phyloP scores from a whole-genome alignment of 2,888 invertebrate species.

The Syrphus vitripennis region DNA sequence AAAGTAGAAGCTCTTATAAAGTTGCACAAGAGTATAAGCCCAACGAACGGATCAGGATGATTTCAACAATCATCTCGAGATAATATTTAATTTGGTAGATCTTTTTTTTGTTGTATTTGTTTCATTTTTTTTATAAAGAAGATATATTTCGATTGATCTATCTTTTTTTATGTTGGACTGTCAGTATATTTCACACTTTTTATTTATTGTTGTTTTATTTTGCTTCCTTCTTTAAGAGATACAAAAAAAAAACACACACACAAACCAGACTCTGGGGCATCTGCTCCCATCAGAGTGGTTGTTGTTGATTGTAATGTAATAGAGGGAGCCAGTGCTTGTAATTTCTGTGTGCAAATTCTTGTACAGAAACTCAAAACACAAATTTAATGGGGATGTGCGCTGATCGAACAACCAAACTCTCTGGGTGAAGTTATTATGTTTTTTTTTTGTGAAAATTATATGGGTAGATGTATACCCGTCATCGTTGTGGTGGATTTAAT shows the following conservation, averaged over 20 bases:
- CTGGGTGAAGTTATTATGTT: slow-evolving; percentile 63
- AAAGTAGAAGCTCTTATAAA: slow-evolving; percentile 27
- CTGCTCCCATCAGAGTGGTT: not conserved
- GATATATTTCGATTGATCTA: not conserved
- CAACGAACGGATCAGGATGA: slow-evolving; percentile 63
- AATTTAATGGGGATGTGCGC: slow-evolving; percentile 44
- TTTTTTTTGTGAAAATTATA: slow-evolving; percentile 52
- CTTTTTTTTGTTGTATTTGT: not conserved
- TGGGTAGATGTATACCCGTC: not conserved
- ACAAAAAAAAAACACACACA: too few species aligned
- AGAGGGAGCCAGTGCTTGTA: slow-evolving; percentile 51
- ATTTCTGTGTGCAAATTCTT: slow-evolving; percentile 35
- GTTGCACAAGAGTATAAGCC: slow-evolving; percentile 51
- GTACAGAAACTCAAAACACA: not conserved
- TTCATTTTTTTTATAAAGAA: slow-evolving; percentile 7
- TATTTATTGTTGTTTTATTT: too few species aligned
- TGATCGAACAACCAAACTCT: slow-evolving; percentile 19
- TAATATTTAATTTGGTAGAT: slow-evolving; percentile 66
- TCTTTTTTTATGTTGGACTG: not conserved
- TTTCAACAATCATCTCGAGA: slow-evolving; percentile 70
- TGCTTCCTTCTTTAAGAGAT: not conserved
- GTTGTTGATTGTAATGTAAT: slow-evolving; percentile 39
- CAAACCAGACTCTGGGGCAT: slow-evolving; percentile 2
- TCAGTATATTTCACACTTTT: slow-evolving; percentile 67
- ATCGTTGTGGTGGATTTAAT: slow-evolving; percentile 13